These are phyloP conservation scores for Helicoverpa zea DNA, from an alignment of 1,140 invertebrate species.

Conservation along the genomic window DNA sequence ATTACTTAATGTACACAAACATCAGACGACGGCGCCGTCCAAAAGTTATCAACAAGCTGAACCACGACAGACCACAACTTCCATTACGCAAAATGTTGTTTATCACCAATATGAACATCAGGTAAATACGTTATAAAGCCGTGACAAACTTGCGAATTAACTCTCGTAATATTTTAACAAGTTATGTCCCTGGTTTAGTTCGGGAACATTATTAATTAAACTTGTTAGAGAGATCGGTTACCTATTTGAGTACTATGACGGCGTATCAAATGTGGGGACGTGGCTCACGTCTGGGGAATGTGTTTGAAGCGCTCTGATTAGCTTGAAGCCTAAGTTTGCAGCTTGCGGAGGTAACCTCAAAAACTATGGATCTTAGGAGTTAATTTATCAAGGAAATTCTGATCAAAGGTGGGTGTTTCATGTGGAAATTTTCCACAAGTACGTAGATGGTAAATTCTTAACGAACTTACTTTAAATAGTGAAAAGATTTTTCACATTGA, in stretches of 20 bases:
- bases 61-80: constrained; percentile 7
- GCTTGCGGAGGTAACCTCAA: not conserved
- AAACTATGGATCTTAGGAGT: not conserved
- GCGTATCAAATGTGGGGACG: constrained; percentile 24
- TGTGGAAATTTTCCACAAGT: too few species aligned
- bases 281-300: constrained; percentile 9
- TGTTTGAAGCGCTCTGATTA: constrained; percentile 9
- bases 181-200: constrained; percentile 52
- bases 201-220: constrained; percentile 55
- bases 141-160: constrained; percentile 46
- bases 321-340: constrained; percentile 11
- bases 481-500: too few species aligned
- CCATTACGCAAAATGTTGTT: constrained; percentile 23
- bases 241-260: constrained; percentile 44
- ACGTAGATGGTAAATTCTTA: too few species aligned
- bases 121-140: constrained; percentile 38
- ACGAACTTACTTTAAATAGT: too few species aligned
- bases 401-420: too few species aligned
- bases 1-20: not conserved
- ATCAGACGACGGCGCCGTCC: not conserved
- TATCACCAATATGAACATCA: constrained; percentile 35
- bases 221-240: constrained; percentile 50
- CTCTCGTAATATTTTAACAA: constrained; percentile 53
- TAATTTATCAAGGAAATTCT: too few species aligned
- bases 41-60: constrained; percentile 11